Conservation (phyloP, 2,113 vertebrate genomes). For the Chlamydotis undulata region DNA sequence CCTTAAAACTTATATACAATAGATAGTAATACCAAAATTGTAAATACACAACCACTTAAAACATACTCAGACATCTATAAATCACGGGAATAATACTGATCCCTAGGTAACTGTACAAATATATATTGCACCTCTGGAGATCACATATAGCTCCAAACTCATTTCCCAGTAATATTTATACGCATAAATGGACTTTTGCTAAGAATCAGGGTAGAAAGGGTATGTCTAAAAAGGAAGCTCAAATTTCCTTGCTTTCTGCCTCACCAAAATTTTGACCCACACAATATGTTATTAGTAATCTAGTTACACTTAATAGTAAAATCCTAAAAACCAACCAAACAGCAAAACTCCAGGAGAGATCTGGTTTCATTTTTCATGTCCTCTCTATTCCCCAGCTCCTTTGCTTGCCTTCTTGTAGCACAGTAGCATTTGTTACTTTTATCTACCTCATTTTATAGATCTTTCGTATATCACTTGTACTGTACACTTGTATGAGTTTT, state of each 20-base stretch:
- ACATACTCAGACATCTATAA: background rate
- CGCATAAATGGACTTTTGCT: background rate
- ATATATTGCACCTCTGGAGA: background rate
- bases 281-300: background rate
- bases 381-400: background rate
- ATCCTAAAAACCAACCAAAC: background rate
- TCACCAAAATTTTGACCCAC: background rate
- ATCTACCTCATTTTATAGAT: background rate
- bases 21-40: background rate
- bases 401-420: background rate
- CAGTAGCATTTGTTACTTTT: background rate
- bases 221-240: background rate
- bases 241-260: background rate
- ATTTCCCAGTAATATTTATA: background rate
- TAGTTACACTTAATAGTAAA: background rate
- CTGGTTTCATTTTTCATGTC: background rate
- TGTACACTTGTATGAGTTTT: background rate
- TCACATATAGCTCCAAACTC: background rate
- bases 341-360: background rate
- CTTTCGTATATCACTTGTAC: background rate
- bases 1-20: background rate
- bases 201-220: background rate
- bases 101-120: background rate
- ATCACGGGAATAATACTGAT: background rate
- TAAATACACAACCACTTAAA: background rate